Conservation (phyloP, 2,113 vertebrate genomes). For the Cephalophus harveyi region DNA sequence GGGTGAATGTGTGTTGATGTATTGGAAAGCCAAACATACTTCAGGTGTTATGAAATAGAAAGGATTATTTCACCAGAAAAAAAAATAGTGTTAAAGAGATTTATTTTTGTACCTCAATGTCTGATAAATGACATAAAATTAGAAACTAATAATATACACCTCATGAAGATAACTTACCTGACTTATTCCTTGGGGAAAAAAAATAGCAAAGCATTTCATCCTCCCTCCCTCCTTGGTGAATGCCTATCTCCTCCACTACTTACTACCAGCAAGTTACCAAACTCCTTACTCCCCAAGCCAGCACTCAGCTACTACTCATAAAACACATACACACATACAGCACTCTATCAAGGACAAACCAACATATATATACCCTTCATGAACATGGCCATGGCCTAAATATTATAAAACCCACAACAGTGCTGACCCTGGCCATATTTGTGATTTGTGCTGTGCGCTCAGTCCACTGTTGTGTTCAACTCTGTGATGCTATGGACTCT, state of each 20-base stretch:
- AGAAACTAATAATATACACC: not conserved
- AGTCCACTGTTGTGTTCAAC: not conserved
- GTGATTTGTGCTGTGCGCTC: not conserved
- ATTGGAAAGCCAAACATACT: not conserved
- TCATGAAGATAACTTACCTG: not conserved
- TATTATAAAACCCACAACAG: not conserved
- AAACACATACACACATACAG: not conserved
- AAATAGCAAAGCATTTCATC: not conserved
- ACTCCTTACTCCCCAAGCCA: not conserved
- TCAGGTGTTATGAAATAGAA: not conserved
- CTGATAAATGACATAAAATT: not conserved
- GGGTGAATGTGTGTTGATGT: not conserved
- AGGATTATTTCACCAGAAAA: not conserved
- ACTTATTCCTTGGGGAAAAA: not conserved
- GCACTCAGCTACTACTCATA: not conserved
- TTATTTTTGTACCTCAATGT: not conserved
- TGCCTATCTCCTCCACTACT: not conserved
- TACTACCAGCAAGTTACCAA: not conserved
- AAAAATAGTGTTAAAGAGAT: not conserved
- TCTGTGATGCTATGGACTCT: fast-evolving
- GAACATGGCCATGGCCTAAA: not conserved
- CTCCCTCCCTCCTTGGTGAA: not conserved
- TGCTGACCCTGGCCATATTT: not conserved
- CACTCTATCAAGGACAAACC: not conserved
- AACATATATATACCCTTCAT: not conserved